Evolutionary conservation across 2,113 vertebrate species (phyloP).

Genomic region (Vombatus ursinus): DNA sequence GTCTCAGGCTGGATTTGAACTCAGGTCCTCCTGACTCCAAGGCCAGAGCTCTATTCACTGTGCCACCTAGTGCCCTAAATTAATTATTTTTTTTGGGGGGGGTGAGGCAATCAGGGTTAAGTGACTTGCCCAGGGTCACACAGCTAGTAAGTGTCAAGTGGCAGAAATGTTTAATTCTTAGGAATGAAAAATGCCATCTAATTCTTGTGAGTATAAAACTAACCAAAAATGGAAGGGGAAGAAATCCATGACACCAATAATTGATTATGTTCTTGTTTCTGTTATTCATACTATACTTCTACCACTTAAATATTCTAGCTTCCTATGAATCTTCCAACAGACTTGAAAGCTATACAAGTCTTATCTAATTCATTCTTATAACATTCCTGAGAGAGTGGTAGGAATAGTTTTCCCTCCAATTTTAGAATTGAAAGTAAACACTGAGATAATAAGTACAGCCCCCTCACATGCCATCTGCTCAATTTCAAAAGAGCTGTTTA

Average conservation of each 20-base stretch:
- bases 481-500: constrained; percentile 36
- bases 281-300: neutral
- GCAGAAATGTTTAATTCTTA: constrained; percentile 23
- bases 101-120: too few species aligned
- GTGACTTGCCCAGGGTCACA: too few species aligned
- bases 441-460: constrained; percentile 19
- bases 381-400: neutral
- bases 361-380: constrained; percentile 43
- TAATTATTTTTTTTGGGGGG: too few species aligned
- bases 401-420: constrained; percentile 47
- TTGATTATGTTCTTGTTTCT: neutral
- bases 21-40: too few species aligned
- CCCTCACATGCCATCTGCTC: neutral
- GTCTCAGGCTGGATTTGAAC: too few species aligned
- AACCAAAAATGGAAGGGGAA: constrained; percentile 18
- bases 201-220: constrained; percentile 51
- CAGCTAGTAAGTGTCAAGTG: too few species aligned
- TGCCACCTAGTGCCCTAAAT: neutral
- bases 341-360: constrained; percentile 18
- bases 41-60: too few species aligned
- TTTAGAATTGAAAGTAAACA: constrained; percentile 24
- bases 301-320: constrained; percentile 1
- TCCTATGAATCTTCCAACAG: constrained; percentile 36
- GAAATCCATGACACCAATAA: constrained; percentile 5
- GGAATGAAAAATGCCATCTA: constrained; percentile 38